These are phyloP conservation scores for Pristiophorus japonicus DNA, from an alignment of 2,113 vertebrate genomes.

Conservation along the genomic window DNA sequence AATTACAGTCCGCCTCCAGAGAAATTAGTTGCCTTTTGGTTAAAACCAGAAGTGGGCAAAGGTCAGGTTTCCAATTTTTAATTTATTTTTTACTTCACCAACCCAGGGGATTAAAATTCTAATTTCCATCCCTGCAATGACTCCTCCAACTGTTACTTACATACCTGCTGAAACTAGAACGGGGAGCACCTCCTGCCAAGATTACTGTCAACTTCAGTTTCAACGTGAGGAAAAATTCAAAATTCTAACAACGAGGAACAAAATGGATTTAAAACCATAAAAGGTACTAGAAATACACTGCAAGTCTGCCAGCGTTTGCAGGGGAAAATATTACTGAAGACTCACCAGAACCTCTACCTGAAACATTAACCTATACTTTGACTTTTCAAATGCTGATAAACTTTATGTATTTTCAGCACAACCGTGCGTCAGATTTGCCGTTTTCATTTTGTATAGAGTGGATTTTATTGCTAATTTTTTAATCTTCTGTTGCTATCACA, in stretches of 20 bases:
- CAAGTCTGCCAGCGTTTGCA: too few relatives aligned
- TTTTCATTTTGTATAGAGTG: too few relatives aligned
- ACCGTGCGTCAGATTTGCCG: too few relatives aligned
- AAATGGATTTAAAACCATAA: neutral
- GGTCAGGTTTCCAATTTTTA: neutral
- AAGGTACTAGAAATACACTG: too few relatives aligned
- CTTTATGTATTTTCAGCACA: too few relatives aligned
- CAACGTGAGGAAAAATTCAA: neutral
- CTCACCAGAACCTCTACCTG: too few relatives aligned
- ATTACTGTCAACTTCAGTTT: neutral
- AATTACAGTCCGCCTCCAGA: neutral
- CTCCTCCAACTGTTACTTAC: neutral
- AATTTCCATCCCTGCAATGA: neutral
- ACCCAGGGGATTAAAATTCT: neutral
- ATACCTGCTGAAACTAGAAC: neutral
- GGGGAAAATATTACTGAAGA: too few relatives aligned
- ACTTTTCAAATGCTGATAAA: too few relatives aligned
- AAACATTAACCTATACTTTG: too few relatives aligned
- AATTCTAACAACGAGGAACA: neutral
- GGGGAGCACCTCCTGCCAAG: neutral
- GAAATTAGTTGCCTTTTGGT: neutral
- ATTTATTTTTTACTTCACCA: neutral
- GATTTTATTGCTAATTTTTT: too few relatives aligned
- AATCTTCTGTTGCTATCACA: too few relatives aligned
- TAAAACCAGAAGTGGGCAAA: neutral